A percentile compares a stretch with the other conserved stretches of the same genome.
Evolutionary conservation across 2,888 invertebrate genomes (phyloP).

Genomic region (Vannuccia rotundouncinata): DNA sequence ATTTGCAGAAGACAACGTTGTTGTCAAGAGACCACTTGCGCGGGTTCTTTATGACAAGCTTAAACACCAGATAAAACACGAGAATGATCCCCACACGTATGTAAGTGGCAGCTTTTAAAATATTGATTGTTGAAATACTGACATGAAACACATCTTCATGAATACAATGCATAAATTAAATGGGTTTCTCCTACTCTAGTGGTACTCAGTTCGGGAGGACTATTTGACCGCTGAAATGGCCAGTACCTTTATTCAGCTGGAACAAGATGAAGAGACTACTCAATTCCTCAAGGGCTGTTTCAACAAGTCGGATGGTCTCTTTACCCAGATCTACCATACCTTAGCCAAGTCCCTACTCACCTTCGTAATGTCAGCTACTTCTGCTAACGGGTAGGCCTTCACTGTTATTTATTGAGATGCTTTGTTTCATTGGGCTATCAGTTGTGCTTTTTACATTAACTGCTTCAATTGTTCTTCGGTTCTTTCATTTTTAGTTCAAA

Average conservation of each 20-base stretch:
- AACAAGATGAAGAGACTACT: constrained; percentile 68
- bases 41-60: constrained; percentile 19
- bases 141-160: no score
- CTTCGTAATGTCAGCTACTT: constrained; percentile 85
- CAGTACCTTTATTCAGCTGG: background rate
- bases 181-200: no score
- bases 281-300: constrained; percentile 68
- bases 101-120: background rate
- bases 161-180: no score
- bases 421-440: no score
- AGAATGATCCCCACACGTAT: background rate
- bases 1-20: no score
- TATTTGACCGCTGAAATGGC: background rate
- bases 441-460: no score
- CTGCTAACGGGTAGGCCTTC: constrained; percentile 91
- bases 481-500: no score
- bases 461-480: no score
- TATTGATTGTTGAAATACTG: no score
- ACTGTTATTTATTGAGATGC: no score
- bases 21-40: constrained; percentile 8
- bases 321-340: constrained; percentile 82
- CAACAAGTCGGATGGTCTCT: constrained; percentile 74
- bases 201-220: constrained; percentile 22
- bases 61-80: background rate
- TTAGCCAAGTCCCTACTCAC: constrained; percentile 75